Conservation (phyloP, 1,140 invertebrate genomes). For the Amphibalanus amphitrite region DNA sequence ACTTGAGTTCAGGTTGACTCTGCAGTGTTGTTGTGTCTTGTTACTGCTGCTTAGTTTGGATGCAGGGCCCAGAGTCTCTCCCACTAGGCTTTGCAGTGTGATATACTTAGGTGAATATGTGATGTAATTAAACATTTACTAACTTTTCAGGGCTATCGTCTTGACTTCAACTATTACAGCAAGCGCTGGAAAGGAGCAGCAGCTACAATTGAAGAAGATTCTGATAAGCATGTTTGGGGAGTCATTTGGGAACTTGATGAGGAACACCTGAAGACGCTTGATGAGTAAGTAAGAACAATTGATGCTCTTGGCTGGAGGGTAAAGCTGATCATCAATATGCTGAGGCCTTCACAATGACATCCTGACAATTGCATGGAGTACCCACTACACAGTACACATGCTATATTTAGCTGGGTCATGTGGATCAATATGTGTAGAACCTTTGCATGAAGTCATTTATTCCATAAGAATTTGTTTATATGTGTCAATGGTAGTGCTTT, state of each 20-base stretch:
- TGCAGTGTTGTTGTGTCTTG: too few species aligned
- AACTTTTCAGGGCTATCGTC: slow-evolving; percentile 44
- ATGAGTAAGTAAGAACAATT: slow-evolving; percentile 45
- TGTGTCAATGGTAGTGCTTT: too few species aligned
- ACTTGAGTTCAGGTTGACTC: too few species aligned
- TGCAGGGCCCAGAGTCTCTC: too few species aligned
- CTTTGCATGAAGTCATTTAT: slow-evolving; percentile 4
- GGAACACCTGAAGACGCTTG: slow-evolving; percentile 41
- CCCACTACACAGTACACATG: background rate
- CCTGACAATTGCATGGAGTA: background rate
- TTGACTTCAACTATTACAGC: slow-evolving; percentile 50
- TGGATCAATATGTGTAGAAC: background rate
- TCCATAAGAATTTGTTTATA: too few species aligned
- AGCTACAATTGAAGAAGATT: slow-evolving; percentile 49
- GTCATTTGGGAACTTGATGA: slow-evolving; percentile 55
- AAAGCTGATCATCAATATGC: background rate
- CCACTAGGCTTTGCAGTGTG: too few species aligned
- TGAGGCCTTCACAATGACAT: background rate
- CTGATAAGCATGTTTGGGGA: slow-evolving; percentile 45
- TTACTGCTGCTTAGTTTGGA: too few species aligned
- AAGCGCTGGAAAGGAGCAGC: slow-evolving; percentile 50
- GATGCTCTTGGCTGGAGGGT: too few species aligned
- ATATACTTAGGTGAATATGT: too few species aligned
- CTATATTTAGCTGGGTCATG: slow-evolving; percentile 4
- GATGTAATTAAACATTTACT: too few species aligned